Conservation (phyloP, 2,888 invertebrate genomes). For the Serrognathus titanus region DNA sequence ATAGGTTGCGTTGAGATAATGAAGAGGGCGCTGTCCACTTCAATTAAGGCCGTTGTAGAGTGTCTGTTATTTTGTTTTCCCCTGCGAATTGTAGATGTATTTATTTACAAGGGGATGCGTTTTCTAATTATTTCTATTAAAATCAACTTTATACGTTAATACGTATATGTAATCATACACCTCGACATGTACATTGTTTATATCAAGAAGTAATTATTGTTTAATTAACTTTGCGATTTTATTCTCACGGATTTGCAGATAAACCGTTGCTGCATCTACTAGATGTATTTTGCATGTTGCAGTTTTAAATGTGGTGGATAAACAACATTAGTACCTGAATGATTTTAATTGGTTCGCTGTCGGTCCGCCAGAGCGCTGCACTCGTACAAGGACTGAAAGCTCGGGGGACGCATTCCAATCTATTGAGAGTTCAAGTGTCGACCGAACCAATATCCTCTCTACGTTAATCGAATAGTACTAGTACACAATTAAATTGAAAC, state of each 20-base stretch:
- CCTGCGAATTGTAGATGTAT: slow-evolving; percentile 15
- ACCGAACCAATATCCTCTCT: slow-evolving; percentile 17
- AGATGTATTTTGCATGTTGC: neutral
- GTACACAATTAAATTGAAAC: no score
- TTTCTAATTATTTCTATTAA: no score
- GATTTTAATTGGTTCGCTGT: slow-evolving; percentile 26
- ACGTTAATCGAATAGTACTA: slow-evolving; percentile 15
- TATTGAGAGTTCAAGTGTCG: slow-evolving; percentile 31
- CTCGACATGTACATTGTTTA: no score
- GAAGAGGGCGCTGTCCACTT: slow-evolving; percentile 44
- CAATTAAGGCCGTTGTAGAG: slow-evolving; percentile 43
- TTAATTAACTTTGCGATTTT: no score
- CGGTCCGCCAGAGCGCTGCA: slow-evolving; percentile 16
- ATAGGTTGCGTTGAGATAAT: slow-evolving; percentile 46
- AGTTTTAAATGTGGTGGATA: slow-evolving; percentile 2
- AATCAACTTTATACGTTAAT: no score
- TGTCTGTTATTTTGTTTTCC: slow-evolving; percentile 37
- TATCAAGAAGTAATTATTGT: no score
- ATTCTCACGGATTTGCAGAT: no score
- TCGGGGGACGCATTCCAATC: slow-evolving; percentile 35
- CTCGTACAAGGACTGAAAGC: slow-evolving; percentile 18
- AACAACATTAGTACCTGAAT: slow-evolving; percentile 17
- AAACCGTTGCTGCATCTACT: no score
- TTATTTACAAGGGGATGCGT: no score
- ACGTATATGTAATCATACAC: no score